Evolutionary conservation across 2,797 vertebrate genomes (phyloP).

Genomic region (Coendou prehensilis): DNA sequence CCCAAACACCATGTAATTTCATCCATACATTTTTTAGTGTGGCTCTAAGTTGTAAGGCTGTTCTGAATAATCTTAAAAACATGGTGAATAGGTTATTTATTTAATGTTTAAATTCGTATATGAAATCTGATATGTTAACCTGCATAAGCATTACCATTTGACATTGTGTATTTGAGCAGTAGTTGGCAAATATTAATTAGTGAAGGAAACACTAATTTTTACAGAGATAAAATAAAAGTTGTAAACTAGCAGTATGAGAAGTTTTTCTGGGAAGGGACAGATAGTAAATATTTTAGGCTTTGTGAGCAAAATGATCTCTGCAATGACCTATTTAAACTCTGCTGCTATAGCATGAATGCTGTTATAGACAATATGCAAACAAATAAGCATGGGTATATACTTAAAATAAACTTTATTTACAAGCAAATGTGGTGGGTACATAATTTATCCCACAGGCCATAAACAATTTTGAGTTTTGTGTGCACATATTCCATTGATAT

Average conservation of each 20-base stretch:
- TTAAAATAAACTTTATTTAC: conserved; percentile 60
- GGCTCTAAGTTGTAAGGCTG: background rate
- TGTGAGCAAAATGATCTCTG: background rate
- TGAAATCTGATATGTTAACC: background rate
- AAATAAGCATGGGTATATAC: background rate
- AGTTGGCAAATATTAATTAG: conserved; percentile 19
- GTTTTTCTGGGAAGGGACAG: background rate
- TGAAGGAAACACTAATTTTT: conserved; percentile 56
- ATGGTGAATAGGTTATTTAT: background rate
- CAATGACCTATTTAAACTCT: background rate
- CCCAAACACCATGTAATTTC: background rate
- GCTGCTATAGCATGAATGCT: background rate
- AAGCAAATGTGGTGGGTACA: background rate
- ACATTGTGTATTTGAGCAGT: conserved; percentile 46
- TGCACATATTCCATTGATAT: conserved; percentile 12
- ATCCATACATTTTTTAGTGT: background rate
- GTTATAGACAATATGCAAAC: background rate
- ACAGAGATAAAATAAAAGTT: conserved; percentile 24
- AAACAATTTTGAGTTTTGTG: background rate
- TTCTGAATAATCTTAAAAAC: conserved; percentile 30
- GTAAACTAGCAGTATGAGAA: background rate
- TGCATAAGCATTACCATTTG: conserved; percentile 7
- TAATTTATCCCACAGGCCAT: background rate
- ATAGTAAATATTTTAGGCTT: conserved; percentile 47
- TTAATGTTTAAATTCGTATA: conserved; percentile 21